A percentile compares a stretch with the other conserved stretches of the same genome.
Conservation (phyloP, 2,113 vertebrate species). For the Corydoras sp. region DNA sequence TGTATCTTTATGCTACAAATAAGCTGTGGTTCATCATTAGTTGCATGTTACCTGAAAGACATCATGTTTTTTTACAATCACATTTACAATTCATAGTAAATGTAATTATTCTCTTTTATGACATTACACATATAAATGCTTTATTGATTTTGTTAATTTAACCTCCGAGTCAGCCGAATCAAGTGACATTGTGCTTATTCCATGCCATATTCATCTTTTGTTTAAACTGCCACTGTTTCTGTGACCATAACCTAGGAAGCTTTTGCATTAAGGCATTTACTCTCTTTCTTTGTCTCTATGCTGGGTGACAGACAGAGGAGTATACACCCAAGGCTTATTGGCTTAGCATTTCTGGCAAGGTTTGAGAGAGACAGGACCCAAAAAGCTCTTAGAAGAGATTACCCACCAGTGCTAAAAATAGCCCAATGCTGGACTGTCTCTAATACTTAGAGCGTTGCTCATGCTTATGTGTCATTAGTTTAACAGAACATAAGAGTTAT, state of each 20-base stretch:
- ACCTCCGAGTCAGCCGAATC: too few species aligned
- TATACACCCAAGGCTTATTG: slow-evolving; percentile 79
- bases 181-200: too few species aligned
- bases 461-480: slow-evolving; percentile 6
- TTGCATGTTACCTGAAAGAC: slow-evolving; percentile 1
- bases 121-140: too few species aligned
- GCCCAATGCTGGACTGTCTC: slow-evolving; percentile 48
- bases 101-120: too few species aligned
- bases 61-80: neutral
- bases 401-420: slow-evolving; percentile 87
- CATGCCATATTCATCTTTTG: neutral
- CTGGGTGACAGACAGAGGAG: slow-evolving; percentile 48
- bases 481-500: slow-evolving; percentile 12
- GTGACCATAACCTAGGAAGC: slow-evolving; percentile 51
- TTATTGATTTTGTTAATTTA: too few species aligned
- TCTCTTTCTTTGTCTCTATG: slow-evolving; percentile 29
- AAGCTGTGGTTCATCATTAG: neutral
- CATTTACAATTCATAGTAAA: too few species aligned
- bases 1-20: slow-evolving; percentile 1
- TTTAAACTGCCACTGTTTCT: too few species aligned
- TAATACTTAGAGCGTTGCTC: slow-evolving; percentile 29
- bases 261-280: slow-evolving; percentile 36
- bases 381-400: slow-evolving; percentile 91
- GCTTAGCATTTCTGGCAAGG: slow-evolving; percentile 89
- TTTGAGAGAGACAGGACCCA: slow-evolving; percentile 79